Conservation (phyloP, 2,797 vertebrate genomes). For the Gambusia yucatana region DNA sequence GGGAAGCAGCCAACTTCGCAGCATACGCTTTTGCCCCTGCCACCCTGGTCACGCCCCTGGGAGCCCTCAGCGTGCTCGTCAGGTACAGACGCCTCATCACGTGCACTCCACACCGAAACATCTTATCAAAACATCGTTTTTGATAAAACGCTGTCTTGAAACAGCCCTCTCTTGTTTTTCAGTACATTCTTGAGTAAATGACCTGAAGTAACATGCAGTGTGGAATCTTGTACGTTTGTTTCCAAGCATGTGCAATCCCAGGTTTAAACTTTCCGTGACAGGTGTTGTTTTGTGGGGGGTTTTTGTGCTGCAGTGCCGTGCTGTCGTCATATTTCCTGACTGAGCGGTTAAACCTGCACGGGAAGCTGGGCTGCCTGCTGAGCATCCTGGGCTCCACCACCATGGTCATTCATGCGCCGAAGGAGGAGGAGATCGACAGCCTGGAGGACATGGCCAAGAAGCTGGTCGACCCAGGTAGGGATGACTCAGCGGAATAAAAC, state of each 20-base stretch:
- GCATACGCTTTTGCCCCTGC: slow-evolving; percentile 98
- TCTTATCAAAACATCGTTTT: neutral
- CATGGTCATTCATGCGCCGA: slow-evolving; percentile 97
- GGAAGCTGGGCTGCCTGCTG: slow-evolving; percentile 96
- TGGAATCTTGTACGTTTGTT: neutral
- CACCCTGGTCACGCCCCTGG: slow-evolving; percentile 95
- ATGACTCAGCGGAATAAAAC: no score
- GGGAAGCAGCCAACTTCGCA: slow-evolving; percentile 96
- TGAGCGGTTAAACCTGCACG: slow-evolving; percentile 96
- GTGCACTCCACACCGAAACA: neutral
- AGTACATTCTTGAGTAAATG: neutral
- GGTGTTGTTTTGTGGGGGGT: neutral
- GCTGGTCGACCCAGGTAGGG: slow-evolving; percentile 93
- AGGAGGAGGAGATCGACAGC: slow-evolving; percentile 95
- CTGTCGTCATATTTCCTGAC: slow-evolving; percentile 97
- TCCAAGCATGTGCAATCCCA: neutral
- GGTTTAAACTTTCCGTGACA: neutral
- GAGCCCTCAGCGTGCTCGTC: slow-evolving; percentile 97
- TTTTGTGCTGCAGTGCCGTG: slow-evolving; percentile 87
- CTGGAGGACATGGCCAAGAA: slow-evolving; percentile 92
- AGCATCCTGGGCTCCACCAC: slow-evolving; percentile 96
- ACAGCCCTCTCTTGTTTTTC: neutral
- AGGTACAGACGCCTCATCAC: slow-evolving; percentile 78
- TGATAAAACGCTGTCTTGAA: neutral
- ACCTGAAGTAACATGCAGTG: neutral